Percentiles rank a stretch among this genome's conserved stretches.
These are phyloP conservation scores for Channallabes apus DNA, from an alignment of 2,797 vertebrate species.

Conservation along the genomic window DNA sequence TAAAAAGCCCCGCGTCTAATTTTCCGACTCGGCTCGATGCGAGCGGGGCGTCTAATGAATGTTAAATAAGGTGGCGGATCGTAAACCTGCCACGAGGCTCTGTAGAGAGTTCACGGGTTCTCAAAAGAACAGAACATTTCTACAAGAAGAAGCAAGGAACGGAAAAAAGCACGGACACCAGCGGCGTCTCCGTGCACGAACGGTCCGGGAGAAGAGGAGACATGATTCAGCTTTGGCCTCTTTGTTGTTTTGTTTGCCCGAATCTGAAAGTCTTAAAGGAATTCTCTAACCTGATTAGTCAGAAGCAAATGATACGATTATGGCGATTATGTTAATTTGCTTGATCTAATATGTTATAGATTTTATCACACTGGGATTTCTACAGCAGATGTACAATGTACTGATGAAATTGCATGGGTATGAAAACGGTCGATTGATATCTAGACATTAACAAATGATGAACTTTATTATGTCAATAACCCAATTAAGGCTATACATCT, in stretches of 20 bases:
- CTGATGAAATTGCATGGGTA: background rate
- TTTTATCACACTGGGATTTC: background rate
- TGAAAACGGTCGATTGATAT: background rate
- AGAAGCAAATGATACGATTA: background rate
- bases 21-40: background rate
- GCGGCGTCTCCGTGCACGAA: background rate
- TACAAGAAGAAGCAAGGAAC: background rate
- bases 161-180: background rate
- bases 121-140: background rate
- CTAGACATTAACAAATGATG: background rate
- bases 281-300: background rate
- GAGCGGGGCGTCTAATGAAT: background rate
- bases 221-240: background rate
- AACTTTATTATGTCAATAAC: background rate
- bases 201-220: background rate
- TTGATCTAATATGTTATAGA: background rate
- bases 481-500: background rate
- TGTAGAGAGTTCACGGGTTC: background rate
- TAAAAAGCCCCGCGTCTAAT: background rate
- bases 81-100: background rate
- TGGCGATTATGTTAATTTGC: background rate
- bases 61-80: slow-evolving; percentile 4
- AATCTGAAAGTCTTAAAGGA: background rate
- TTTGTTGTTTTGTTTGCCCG: background rate
- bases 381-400: background rate